These are phyloP conservation scores for Perccottus glenii DNA, from an alignment of 2,113 vertebrate species.

Conservation along the genomic window DNA sequence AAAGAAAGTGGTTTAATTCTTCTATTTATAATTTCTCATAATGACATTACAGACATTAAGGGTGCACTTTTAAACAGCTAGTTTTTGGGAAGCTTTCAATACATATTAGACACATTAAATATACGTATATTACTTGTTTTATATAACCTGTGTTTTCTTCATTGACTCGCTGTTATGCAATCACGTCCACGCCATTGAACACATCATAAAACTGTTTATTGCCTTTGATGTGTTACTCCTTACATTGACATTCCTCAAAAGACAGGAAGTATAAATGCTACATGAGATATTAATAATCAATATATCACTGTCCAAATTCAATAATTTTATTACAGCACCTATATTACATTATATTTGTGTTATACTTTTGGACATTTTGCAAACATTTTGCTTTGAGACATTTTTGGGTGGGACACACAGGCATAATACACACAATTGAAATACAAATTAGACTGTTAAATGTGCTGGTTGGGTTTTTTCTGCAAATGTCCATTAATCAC, in stretches of 20 bases:
- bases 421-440: conserved; percentile 16
- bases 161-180: not conserved
- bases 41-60: conserved; percentile 3
- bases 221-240: conserved; percentile 32
- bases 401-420: conserved; percentile 56
- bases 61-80: conserved; percentile 33
- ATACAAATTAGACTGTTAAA: conserved; percentile 29
- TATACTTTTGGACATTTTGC: conserved; percentile 43
- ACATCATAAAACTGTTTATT: conserved; percentile 51
- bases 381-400: conserved; percentile 7
- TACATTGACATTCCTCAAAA: conserved; percentile 35
- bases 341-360: conserved; percentile 7
- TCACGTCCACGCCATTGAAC: conserved; percentile 12
- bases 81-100: conserved; percentile 12
- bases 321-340: conserved; percentile 9
- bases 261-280: conserved; percentile 20
- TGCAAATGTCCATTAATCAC: conserved; percentile 15
- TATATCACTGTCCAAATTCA: not conserved
- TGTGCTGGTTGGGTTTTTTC: conserved; percentile 18
- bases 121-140: conserved; percentile 46
- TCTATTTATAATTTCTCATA: conserved; percentile 54
- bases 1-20: not conserved
- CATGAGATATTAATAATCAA: not conserved
- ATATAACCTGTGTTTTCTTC: conserved; percentile 19
- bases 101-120: conserved; percentile 30